A percentile compares a stretch with the other conserved stretches of the same genome.
Evolutionary conservation across 2,888 invertebrate species (phyloP).

Genomic region (Drosophila setosimentum): DNA sequence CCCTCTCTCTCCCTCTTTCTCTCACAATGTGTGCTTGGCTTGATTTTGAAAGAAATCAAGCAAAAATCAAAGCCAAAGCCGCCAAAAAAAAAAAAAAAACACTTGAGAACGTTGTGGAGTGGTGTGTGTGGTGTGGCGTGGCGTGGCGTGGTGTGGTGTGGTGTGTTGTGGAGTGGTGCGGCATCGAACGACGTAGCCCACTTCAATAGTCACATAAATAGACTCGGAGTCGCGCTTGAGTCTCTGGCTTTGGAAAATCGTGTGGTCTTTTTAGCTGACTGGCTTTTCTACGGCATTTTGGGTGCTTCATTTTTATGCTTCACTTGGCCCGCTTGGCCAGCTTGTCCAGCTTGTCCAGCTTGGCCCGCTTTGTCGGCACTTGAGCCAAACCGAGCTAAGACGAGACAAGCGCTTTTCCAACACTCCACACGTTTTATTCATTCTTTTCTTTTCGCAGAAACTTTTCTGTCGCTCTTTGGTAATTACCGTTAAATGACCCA

Average conservation of each 20-base stretch:
- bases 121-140: conserved; percentile 12
- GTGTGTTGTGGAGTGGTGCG: conserved; percentile 9
- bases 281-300: conserved; percentile 42
- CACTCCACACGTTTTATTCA: conserved; percentile 37
- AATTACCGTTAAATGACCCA: conserved; percentile 80
- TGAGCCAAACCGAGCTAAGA: conserved; percentile 35
- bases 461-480: conserved; percentile 60
- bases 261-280: conserved; percentile 46
- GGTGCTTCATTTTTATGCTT: conserved; percentile 72
- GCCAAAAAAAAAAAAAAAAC: conserved; percentile 49
- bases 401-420: conserved; percentile 46
- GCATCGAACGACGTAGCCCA: conserved; percentile 42
- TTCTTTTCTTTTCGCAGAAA: conserved; percentile 46
- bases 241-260: conserved; percentile 63
- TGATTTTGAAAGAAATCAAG: conserved; percentile 84
- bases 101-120: conserved; percentile 24
- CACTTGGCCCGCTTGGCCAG: conserved; percentile 52
- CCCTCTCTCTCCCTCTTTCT: not conserved
- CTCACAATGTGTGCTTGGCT: conserved; percentile 25
- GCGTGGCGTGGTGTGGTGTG: conserved; percentile 5
- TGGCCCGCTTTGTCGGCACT: conserved; percentile 70
- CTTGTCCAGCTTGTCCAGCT: conserved; percentile 45
- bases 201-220: conserved; percentile 80
- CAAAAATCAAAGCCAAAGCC: conserved; percentile 84
- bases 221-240: conserved; percentile 74